Conservation (phyloP, 2,797 vertebrate species). For the Lutjanus campechanus region DNA sequence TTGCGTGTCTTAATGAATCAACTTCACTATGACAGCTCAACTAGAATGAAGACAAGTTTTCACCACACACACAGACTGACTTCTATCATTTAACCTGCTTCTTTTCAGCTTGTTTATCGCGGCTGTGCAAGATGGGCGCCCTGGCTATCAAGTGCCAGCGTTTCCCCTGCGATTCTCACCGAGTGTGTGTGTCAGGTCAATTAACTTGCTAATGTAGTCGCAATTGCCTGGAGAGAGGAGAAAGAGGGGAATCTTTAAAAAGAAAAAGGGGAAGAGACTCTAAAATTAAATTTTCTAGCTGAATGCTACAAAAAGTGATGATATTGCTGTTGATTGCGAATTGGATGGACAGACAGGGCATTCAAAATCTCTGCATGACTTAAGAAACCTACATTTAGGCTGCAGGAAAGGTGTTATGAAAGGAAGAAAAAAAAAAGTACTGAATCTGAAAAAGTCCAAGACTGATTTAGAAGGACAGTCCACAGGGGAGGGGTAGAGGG, state of each 20-base stretch:
- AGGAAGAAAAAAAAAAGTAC: constrained; percentile 4
- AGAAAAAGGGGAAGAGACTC: neutral
- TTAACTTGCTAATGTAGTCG: constrained; percentile 69
- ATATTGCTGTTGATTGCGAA: neutral
- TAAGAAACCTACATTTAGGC: neutral
- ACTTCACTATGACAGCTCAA: neutral
- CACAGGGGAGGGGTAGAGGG: constrained; percentile 13
- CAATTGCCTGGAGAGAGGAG: constrained; percentile 51
- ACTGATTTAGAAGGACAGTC: constrained; percentile 53
- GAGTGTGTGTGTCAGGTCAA: constrained; percentile 60
- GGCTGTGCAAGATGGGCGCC: neutral
- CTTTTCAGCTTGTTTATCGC: neutral
- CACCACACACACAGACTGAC: neutral
- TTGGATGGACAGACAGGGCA: neutral
- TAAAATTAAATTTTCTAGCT: neutral
- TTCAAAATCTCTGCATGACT: neutral
- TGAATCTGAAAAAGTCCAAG: constrained; percentile 22
- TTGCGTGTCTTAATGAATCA: constrained; percentile 18
- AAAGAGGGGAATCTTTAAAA: constrained; percentile 40
- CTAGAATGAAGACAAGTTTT: neutral
- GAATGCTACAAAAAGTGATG: neutral
- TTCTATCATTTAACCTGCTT: neutral
- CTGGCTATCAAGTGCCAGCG: constrained; percentile 6
- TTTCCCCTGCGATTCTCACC: constrained; percentile 42
- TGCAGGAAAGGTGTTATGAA: constrained; percentile 26